phyloP scores from a whole-genome alignment of 2,113 vertebrate genomes.

The Aramus guarauna region DNA sequence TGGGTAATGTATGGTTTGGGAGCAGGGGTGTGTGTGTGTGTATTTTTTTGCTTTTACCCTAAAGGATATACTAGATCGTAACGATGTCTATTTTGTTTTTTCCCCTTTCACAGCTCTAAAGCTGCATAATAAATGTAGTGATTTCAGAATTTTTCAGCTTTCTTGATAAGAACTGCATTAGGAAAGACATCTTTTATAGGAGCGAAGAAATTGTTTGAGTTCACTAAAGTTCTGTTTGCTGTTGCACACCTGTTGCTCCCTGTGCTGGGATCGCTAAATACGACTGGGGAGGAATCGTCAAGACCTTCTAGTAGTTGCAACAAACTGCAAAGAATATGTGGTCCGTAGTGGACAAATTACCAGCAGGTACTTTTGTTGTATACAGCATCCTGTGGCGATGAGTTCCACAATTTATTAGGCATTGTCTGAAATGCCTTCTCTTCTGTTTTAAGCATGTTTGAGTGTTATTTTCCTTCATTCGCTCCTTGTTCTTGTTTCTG shows the following conservation, averaged over 20 bases:
- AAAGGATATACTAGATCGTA: not conserved
- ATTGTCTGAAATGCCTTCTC: not conserved
- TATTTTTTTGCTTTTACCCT: not conserved
- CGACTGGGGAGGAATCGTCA: not conserved
- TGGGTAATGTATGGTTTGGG: not conserved
- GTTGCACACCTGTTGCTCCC: not conserved
- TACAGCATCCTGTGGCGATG: not conserved
- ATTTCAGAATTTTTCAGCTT: not conserved
- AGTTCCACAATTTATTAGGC: not conserved
- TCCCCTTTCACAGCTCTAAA: not conserved
- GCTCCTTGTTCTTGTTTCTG: not conserved
- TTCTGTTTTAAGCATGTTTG: not conserved
- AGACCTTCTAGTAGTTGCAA: not conserved
- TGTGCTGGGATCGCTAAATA: not conserved
- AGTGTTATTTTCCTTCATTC: not conserved
- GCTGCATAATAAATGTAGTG: not conserved
- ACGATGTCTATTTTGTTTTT: not conserved
- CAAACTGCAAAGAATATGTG: constrained; percentile 2
- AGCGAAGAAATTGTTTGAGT: not conserved
- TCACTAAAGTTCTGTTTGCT: not conserved
- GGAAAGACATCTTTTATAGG: not conserved
- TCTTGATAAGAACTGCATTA: not conserved
- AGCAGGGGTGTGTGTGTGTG: rapidly evolving
- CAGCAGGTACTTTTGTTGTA: not conserved
- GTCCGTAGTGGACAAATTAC: not conserved